Base-by-base conservation (phyloP, 2,888 invertebrate genomes). In the Hirtodrosophila cameraria region DNA sequence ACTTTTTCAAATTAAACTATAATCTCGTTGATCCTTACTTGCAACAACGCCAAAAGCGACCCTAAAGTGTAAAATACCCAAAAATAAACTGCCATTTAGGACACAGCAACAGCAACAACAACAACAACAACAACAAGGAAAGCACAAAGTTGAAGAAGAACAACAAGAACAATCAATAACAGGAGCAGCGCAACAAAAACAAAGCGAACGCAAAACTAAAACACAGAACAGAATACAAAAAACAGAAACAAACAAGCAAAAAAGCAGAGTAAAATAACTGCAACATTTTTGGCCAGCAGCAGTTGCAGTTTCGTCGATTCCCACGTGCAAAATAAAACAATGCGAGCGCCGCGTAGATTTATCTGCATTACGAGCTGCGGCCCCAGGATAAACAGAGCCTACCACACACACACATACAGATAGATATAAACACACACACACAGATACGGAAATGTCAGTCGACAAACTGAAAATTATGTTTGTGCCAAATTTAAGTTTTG, bases 391-490 rank as follows among this genome's bases (percentile, higher is more conserved):
- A 65, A 58, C 54, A 60, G 58, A 39, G 71, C 36, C 59, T 57
- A 46, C 28, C 54, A 43, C 42, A 68, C 52, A 57, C 52, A 13
- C 13, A 33, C 30, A 42, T 25, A 49, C 50, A 35, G 16, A 60
- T 28, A 43, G 39, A 27, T 46, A 39, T 33, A 41, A 36, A 50
- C 55, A 55, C 28, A 38, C 25, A 36, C 33, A 33, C 15, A 45
- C 13, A 6, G 2, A 35, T 38, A 68, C 70, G 76, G 76, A 83
- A 80, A 83, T 73, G 77, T 83, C 79, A 82, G 85, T 80, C 85
- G 80, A 74, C 71, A 83, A 82, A 83, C 83, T 81, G 80, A 76
- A 79, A 85, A 85, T 81, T 79, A 85, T 81, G 81, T 83, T 85
- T 85, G 81, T 85, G 80, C 80, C 86, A 73, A 80, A 85, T 81